Evolutionary conservation across 2,797 vertebrate species (phyloP).

Genomic region (Alca torda): DNA sequence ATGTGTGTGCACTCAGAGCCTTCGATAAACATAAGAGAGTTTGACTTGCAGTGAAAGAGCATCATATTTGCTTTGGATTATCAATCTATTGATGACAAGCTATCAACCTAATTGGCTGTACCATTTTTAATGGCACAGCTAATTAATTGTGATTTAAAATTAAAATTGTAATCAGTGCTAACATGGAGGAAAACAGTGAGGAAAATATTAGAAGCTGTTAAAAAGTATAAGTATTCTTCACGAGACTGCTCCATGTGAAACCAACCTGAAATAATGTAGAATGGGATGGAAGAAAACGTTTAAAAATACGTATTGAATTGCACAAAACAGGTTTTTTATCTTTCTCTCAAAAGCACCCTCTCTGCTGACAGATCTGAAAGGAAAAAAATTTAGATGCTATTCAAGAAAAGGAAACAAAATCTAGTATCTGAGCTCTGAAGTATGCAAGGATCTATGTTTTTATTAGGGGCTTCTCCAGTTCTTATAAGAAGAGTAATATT

Average conservation of each 20-base stretch:
- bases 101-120: conserved; percentile 59
- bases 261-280: not conserved
- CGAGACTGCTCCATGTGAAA: not conserved
- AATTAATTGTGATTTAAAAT: conserved; percentile 65
- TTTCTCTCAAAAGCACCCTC: not conserved
- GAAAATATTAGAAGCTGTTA: not conserved
- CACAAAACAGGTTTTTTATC: not conserved
- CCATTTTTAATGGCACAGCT: conserved; percentile 55
- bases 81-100: conserved; percentile 59
- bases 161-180: conserved; percentile 49
- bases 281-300: not conserved
- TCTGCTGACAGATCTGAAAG: not conserved
- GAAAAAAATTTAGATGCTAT: not conserved
- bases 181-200: not conserved
- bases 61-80: conserved; percentile 60
- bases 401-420: not conserved
- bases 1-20: not conserved
- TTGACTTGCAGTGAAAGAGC: conserved; percentile 1
- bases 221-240: not conserved
- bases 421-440: not conserved
- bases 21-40: not conserved
- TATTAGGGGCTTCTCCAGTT: not conserved
- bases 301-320: not conserved
- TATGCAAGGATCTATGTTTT: not conserved
- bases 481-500: not conserved